Base-by-base conservation (phyloP, 2,797 vertebrate genomes). In the Silurus lanzhouensis region DNA sequence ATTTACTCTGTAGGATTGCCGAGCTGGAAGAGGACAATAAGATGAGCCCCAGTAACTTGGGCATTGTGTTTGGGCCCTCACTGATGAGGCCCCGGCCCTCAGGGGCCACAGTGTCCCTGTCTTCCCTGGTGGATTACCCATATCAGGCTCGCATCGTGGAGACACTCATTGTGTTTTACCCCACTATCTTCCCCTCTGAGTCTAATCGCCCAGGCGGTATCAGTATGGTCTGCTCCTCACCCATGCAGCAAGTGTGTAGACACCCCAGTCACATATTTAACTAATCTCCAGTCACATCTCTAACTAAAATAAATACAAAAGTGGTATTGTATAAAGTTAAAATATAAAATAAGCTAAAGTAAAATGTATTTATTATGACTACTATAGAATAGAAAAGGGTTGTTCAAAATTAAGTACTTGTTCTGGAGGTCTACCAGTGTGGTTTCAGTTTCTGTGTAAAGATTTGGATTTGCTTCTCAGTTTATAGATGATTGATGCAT, bases 121-220 rank as follows among this genome's bases (percentile, higher is more conserved):
- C 98, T 13, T 99, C 98, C 0, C 93, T 99, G 91, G 98, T 99
- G 0, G 98, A 99, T 88, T 99, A 99, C 87, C 98, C 98, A 0
- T 97, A 98, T 88, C 98, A 99, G 91, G 98, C 98, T 1, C 96
- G 97, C 38, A 94, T 99, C 8, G 92, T 99, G 0, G 98, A 99
- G 92, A 94, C 96, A 0, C 94, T 99, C 88, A 96, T 99, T 3
- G 93, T 97, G 88, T 98, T 97, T 94, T 98, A 98, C 6, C 25
- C 90, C 0, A 88, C 92, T 84, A 95, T 99, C 88, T 99, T 99
- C 0, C 93, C 86, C 17, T 84, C 85, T 0, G 72, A 94, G 20
- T 94, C 92, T 44, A 93, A 92, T 88, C 89, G 89, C 44, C 82
- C 89, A 70, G 57, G 83, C 31, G 66, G 83, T 82, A 88, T 89